A percentile compares a stretch with the other conserved stretches of the same genome.
phyloP scores from a whole-genome alignment of 2,113 vertebrate genomes.

The Python bivittatus region DNA sequence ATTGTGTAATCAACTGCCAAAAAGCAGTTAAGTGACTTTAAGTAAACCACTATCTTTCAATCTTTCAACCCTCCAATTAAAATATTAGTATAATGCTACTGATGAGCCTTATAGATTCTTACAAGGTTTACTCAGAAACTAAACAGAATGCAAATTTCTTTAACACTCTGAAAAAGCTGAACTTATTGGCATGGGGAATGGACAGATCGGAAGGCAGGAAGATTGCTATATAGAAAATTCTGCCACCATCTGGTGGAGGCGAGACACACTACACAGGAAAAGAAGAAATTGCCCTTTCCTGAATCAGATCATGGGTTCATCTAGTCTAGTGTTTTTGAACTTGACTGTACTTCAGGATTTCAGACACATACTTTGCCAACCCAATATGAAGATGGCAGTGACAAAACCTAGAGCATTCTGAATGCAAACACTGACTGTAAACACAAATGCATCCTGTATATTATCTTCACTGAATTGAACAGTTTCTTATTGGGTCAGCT shows the following conservation, averaged over 20 bases:
- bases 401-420: background rate
- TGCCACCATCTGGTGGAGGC: background rate
- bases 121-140: background rate
- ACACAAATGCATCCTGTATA: background rate
- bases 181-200: background rate
- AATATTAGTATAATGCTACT: background rate
- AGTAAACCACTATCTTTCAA: background rate
- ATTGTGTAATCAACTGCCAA: background rate
- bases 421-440: background rate
- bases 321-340: background rate
- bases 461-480: background rate
- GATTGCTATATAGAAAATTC: background rate
- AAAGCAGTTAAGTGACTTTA: background rate
- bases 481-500: background rate
- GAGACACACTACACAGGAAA: background rate
- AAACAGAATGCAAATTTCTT: background rate
- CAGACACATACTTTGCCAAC: background rate
- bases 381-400: background rate
- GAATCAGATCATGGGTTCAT: background rate
- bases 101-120: background rate
- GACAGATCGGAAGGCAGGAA: background rate
- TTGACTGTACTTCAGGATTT: background rate
- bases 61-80: background rate
- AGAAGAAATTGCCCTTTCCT: background rate
- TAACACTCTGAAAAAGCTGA: background rate